Evolutionary conservation across 2,797 vertebrate species (phyloP).

Genomic region (Tragopan temminckii): DNA sequence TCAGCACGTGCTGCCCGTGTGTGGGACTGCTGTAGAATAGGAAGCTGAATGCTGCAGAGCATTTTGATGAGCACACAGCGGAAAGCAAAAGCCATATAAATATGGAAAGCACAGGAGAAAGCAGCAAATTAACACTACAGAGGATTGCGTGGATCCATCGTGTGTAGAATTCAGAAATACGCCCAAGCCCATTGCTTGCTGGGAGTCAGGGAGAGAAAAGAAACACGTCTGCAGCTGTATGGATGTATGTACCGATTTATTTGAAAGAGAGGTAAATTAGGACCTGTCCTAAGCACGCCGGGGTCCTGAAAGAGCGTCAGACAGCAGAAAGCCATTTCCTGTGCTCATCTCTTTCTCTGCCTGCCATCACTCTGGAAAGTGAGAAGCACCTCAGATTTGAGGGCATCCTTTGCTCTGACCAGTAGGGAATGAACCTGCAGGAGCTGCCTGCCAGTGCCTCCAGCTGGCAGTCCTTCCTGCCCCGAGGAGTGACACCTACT

Average conservation of each 20-base stretch:
- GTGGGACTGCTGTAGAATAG: neutral
- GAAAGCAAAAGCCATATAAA: neutral
- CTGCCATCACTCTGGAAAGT: accelerated
- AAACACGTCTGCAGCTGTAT: too few relatives aligned
- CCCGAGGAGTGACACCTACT: neutral
- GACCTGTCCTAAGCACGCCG: neutral
- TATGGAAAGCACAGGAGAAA: neutral
- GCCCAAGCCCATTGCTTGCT: neutral
- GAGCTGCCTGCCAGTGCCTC: neutral
- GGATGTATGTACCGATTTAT: neutral
- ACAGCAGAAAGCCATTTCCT: neutral
- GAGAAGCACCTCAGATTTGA: accelerated
- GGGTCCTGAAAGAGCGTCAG: neutral
- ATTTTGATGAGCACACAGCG: neutral
- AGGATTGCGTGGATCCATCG: neutral
- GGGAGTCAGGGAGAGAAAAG: neutral
- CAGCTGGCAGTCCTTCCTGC: neutral
- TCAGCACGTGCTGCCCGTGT: neutral
- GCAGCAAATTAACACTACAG: neutral
- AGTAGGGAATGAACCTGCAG: accelerated
- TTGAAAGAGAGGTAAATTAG: neutral
- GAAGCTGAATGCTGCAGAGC: neutral
- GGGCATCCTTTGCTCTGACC: neutral
- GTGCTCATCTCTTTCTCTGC: neutral
- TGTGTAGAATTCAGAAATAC: neutral